Conservation (phyloP, 2,888 invertebrate genomes). For the Phasia obesa region DNA sequence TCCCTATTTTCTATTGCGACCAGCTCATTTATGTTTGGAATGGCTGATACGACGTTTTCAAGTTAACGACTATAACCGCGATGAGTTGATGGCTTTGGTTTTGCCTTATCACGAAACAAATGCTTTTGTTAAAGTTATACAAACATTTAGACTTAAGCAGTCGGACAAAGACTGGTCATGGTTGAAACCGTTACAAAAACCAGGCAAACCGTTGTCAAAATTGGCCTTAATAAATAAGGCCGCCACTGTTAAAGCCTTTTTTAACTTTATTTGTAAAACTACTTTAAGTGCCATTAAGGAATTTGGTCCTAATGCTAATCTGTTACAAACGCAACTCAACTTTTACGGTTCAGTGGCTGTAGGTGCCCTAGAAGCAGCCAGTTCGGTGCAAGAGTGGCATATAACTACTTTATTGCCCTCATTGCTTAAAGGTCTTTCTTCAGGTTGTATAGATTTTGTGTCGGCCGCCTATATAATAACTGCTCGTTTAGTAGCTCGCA, state of each 20-base stretch:
- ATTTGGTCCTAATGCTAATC: constrained; percentile 84
- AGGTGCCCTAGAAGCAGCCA: constrained; percentile 86
- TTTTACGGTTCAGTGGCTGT: constrained; percentile 91
- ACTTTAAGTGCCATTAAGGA: constrained; percentile 85
- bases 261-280: constrained; percentile 86
- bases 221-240: constrained; percentile 89
- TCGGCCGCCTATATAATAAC: constrained; percentile 89
- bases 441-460: constrained; percentile 87
- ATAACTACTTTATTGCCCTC: constrained; percentile 88
- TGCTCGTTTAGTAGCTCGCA: constrained; percentile 87
- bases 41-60: constrained; percentile 96
- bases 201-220: constrained; percentile 89
- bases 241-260: constrained; percentile 85
- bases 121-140: constrained; percentile 91
- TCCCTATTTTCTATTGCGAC: constrained; percentile 93
- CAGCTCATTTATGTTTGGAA: constrained; percentile 94
- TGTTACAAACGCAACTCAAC: constrained; percentile 88
- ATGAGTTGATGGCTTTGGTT: constrained; percentile 90
- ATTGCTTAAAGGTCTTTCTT: constrained; percentile 88
- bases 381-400: constrained; percentile 85
- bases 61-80: constrained; percentile 93
- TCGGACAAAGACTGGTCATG: constrained; percentile 88
- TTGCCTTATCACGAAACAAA: constrained; percentile 97
- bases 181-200: constrained; percentile 88
- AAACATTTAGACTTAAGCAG: constrained; percentile 88